Base-by-base conservation (phyloP, 2,888 invertebrate species). In the Ypsolopha scabrella region DNA sequence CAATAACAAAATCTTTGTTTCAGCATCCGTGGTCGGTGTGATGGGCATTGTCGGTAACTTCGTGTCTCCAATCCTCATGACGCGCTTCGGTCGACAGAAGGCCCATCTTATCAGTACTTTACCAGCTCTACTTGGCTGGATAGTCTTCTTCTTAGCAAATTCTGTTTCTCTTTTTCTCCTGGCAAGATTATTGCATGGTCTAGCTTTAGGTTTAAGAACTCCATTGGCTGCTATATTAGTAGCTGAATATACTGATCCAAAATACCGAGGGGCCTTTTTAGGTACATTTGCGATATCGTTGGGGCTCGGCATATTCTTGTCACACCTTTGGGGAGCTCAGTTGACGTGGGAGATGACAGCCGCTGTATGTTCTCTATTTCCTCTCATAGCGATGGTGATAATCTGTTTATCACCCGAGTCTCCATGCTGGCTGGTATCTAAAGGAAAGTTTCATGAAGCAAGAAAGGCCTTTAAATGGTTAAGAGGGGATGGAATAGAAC, bases 391-490 rank as follows among this genome's bases (percentile, higher is more conserved):
- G 48, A 79, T 90, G 64, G 73, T 65, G 0, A 79, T 86, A 1
- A 85, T 85, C 8, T 75, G 76, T 43, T 55, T 86, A 2, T 86
- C 86, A 0, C 91, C 90, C 0, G 93, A 93, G 72, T 89, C 92
- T 0, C 90, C 92, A 0, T 82, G 87, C 53, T 93, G 92, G 92
- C 67, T 93, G 51, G 82, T 90, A 0, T 87, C 89, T 0, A 90
- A 89, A 63, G 87, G 87, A 2, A 86, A 86, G 45, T 75, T 80
- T 3, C 81, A 80, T 1, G 87, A 90, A 55, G 92, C 92, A 0
- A 82, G 86, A 56, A 78, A 86, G 49, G 87, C 90, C 0, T 89
- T 91, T 41, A 80, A 77, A 57, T 90, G 88, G 86, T 85, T 90
- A 24, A 79, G 91, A 59, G 91, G 91, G 1, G 72, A 78, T 51